phyloP scores from a whole-genome alignment of 1,140 invertebrate genomes.

The Meloidogyne floridensis region DNA sequence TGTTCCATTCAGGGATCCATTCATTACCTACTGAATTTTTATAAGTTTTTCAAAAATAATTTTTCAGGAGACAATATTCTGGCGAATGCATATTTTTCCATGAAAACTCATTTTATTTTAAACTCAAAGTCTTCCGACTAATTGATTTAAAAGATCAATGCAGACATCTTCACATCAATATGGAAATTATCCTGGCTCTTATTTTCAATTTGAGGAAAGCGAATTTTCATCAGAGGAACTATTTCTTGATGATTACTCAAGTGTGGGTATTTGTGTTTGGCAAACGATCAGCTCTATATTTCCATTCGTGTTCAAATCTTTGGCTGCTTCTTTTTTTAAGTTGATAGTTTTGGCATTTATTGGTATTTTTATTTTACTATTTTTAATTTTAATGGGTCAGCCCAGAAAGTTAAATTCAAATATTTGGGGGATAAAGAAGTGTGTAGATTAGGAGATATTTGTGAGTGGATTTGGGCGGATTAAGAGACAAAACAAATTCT shows the following conservation, averaged over 20 bases:
- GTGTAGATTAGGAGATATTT: too few species aligned
- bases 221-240: background rate
- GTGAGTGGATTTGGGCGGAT: too few species aligned
- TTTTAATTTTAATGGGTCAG: background rate
- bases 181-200: background rate
- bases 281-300: background rate
- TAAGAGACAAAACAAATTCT: too few species aligned
- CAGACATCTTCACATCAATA: background rate
- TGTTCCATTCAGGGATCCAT: too few species aligned
- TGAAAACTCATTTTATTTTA: too few species aligned
- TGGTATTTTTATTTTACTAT: background rate
- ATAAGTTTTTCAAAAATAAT: too few species aligned
- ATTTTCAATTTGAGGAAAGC: background rate
- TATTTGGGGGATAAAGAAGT: too few species aligned
- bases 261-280: background rate
- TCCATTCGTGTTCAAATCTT: background rate
- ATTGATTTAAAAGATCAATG: background rate
- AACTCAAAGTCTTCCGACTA: background rate
- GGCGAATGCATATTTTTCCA: too few species aligned
- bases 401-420: too few species aligned
- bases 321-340: conserved; percentile 13
- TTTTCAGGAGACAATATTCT: too few species aligned
- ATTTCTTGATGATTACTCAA: background rate
- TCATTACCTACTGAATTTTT: too few species aligned
- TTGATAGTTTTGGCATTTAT: background rate